phyloP scores from a whole-genome alignment of 1,140 invertebrate genomes.

The Maniola jurtina region DNA sequence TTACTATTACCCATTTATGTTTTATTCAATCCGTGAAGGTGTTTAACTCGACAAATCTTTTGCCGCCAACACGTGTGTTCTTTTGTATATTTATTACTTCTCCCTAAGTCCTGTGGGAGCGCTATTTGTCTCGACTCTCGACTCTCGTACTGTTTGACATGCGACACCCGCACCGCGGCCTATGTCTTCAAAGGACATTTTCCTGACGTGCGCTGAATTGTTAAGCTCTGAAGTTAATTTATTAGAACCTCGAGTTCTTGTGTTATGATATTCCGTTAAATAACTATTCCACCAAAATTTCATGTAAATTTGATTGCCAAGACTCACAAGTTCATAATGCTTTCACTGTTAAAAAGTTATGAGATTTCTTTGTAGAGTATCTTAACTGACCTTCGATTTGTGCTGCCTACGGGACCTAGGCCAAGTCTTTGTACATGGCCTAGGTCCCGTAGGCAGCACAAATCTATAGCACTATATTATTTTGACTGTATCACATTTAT shows the following conservation, averaged over 20 bases:
- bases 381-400: no score
- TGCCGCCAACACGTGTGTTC: not conserved
- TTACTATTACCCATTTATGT: not conserved
- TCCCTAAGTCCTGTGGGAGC: conserved; percentile 20
- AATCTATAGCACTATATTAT: no score
- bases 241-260: not conserved
- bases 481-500: no score
- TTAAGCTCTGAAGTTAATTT: not conserved
- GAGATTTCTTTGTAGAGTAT: no score
- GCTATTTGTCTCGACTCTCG: conserved; percentile 17
- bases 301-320: no score
- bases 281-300: not conserved
- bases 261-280: not conserved
- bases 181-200: conserved; percentile 29
- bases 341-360: no score
- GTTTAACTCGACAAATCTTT: conserved; percentile 1
- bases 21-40: not conserved
- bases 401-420: no score
- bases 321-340: no score
- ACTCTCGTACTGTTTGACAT: conserved; percentile 14
- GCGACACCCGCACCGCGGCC: conserved; percentile 18
- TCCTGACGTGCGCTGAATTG: conserved; percentile 16
- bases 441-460: no score
- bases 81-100: conserved; percentile 8
- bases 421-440: no score